phyloP scores from a whole-genome alignment of 2,797 vertebrate species.

The Orientallactaga sibirica region DNA sequence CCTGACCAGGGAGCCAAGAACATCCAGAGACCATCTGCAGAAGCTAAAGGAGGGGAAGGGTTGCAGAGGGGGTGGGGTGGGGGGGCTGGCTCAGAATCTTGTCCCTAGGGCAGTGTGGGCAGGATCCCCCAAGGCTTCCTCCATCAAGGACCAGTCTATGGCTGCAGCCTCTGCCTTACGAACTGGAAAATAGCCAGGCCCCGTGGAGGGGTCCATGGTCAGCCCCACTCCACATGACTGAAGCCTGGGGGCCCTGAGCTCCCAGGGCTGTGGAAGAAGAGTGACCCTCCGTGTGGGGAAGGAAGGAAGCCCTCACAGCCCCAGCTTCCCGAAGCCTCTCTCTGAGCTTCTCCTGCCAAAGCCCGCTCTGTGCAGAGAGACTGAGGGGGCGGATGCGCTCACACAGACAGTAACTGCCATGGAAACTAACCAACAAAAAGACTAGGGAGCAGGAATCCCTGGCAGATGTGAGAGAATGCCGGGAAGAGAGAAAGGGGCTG shows the following conservation, averaged over 20 bases:
- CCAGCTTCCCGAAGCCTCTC: background rate
- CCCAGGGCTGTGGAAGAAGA: background rate
- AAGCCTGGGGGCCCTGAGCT: background rate
- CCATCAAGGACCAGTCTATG: background rate
- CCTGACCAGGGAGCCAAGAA: background rate
- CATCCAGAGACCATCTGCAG: background rate
- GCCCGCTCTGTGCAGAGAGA: constrained; percentile 19
- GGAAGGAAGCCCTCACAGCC: too few species aligned
- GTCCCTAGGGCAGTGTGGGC: background rate
- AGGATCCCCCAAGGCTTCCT: background rate
- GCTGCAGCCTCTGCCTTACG: constrained; percentile 21
- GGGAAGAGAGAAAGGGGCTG: background rate
- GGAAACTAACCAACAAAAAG: constrained; percentile 71
- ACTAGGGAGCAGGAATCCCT: constrained; percentile 7
- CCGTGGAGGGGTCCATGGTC: background rate
- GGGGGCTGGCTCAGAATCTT: background rate
- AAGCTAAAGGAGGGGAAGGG: background rate
- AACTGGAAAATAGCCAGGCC: constrained; percentile 49
- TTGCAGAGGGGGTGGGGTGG: background rate
- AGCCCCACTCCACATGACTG: background rate
- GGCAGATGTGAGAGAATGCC: constrained; percentile 6
- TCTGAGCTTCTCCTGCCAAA: background rate
- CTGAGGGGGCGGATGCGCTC: constrained; percentile 18
- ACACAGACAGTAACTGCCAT: constrained; percentile 48
- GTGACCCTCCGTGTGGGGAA: too few species aligned